Conservation (phyloP, 2,113 vertebrate species). For the Sinocyclocheilus anshuiensis region DNA sequence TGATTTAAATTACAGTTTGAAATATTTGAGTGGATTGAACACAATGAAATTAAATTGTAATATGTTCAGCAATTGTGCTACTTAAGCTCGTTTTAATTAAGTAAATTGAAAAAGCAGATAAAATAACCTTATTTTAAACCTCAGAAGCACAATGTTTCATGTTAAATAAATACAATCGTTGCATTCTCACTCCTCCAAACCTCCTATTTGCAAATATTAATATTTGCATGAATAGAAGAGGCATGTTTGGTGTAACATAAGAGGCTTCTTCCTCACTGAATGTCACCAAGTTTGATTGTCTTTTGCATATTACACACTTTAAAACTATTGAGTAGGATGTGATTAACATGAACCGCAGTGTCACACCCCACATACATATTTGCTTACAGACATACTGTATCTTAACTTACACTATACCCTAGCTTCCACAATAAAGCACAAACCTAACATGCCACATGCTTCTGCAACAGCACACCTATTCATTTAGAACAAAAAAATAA, state of each 20-base stretch:
- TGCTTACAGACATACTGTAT: not conserved
- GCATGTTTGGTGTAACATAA: not conserved
- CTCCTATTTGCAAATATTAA: not conserved
- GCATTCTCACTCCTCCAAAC: not conserved
- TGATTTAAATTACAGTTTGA: too few species aligned
- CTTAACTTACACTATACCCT: not conserved
- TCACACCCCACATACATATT: constrained; percentile 9
- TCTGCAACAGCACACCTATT: not conserved
- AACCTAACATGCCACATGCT: constrained; percentile 6
- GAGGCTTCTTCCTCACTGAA: not conserved
- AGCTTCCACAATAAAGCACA: not conserved
- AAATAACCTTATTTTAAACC: too few species aligned
- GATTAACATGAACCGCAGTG: not conserved
- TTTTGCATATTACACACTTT: not conserved
- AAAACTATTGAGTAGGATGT: not conserved
- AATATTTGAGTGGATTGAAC: not conserved
- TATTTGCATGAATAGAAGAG: not conserved
- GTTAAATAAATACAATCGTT: not conserved
- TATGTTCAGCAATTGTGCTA: not conserved
- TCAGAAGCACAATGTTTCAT: not conserved
- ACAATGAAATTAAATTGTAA: not conserved
- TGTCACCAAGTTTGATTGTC: not conserved
- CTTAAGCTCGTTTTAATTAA: too few species aligned
- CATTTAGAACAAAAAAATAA: too few species aligned
- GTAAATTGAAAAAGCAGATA: not conserved